Conservation (phyloP, 1,140 invertebrate species). For the Drosophila bifasciata region DNA sequence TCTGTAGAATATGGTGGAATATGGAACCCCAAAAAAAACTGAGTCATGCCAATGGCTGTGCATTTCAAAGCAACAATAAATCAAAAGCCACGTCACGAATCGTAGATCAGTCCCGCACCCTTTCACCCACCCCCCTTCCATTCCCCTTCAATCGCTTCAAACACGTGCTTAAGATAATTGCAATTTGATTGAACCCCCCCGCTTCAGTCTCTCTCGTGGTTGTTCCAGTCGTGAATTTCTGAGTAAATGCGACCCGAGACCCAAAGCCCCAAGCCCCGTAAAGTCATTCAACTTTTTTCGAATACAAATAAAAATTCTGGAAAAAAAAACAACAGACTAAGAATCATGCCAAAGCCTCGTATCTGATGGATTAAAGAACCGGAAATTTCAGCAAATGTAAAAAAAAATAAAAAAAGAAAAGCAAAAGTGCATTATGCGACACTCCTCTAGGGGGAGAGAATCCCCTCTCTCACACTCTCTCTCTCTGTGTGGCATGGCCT, state of each 20-base stretch:
- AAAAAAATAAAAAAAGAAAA: conserved; percentile 37
- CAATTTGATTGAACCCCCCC: conserved; percentile 50
- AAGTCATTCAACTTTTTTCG: conserved; percentile 65
- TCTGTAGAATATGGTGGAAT: conserved; percentile 51
- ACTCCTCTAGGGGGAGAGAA: background rate
- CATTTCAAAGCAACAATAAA: conserved; percentile 38
- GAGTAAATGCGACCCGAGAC: conserved; percentile 32
- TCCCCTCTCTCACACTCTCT: background rate
- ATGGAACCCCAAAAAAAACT: conserved; percentile 51
- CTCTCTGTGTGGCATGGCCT: conserved; percentile 11
- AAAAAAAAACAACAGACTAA: conserved; percentile 29
- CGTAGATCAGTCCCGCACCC: conserved; percentile 13
- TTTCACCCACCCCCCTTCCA: conserved; percentile 8
- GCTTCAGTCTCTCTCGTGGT: background rate
- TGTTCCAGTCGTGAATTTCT: conserved; percentile 20
- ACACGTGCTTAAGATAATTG: conserved; percentile 68
- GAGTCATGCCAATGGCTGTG: conserved; percentile 58
- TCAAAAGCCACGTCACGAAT: conserved; percentile 53
- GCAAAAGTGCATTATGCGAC: conserved; percentile 71
- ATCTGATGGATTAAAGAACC: conserved; percentile 62
- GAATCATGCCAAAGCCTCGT: conserved; percentile 52
- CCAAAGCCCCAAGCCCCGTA: conserved; percentile 21
- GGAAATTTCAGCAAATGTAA: conserved; percentile 58
- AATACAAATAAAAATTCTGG: conserved; percentile 33
- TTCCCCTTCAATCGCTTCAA: conserved; percentile 1